These are phyloP conservation scores for Tribolium madens DNA, from an alignment of 1,140 invertebrate genomes.

Conservation along the genomic window DNA sequence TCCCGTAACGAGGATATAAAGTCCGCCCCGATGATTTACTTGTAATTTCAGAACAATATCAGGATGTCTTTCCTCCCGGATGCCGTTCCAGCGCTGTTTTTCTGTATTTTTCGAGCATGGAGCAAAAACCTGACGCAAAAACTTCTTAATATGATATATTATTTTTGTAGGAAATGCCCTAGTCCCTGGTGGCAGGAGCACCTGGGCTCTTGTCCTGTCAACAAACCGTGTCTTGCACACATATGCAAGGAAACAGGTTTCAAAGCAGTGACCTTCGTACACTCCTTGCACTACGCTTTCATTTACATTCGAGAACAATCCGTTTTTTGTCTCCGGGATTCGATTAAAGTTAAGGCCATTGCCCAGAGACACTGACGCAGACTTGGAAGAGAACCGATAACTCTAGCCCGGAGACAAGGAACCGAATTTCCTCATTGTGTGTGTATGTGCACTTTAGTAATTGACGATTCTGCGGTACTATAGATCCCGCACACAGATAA, in stretches of 20 bases:
- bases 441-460: conserved; percentile 32
- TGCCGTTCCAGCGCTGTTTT: neutral
- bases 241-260: conserved; percentile 50
- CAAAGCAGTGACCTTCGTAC: conserved; percentile 51
- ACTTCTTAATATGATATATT: conserved; percentile 18
- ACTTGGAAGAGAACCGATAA: conserved; percentile 41
- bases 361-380: conserved; percentile 49
- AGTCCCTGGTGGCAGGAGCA: neutral
- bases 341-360: conserved; percentile 56
- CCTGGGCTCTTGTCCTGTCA: conserved; percentile 32
- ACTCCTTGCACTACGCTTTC: conserved; percentile 52
- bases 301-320: conserved; percentile 54
- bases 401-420: conserved; percentile 25
- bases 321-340: conserved; percentile 54
- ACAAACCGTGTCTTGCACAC: conserved; percentile 24
- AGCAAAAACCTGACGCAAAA: conserved; percentile 12
- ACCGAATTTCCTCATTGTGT: conserved; percentile 26
- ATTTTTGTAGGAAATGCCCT: neutral
- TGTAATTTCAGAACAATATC: conserved; percentile 38
- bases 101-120: neutral
- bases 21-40: conserved; percentile 50
- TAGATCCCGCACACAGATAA: conserved; percentile 26
- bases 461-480: conserved; percentile 19
- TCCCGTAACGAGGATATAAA: conserved; percentile 50
- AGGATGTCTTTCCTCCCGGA: conserved; percentile 3